phyloP scores from a whole-genome alignment of 92 coral and sea anemone species.

The Bergia sp. region DNA sequence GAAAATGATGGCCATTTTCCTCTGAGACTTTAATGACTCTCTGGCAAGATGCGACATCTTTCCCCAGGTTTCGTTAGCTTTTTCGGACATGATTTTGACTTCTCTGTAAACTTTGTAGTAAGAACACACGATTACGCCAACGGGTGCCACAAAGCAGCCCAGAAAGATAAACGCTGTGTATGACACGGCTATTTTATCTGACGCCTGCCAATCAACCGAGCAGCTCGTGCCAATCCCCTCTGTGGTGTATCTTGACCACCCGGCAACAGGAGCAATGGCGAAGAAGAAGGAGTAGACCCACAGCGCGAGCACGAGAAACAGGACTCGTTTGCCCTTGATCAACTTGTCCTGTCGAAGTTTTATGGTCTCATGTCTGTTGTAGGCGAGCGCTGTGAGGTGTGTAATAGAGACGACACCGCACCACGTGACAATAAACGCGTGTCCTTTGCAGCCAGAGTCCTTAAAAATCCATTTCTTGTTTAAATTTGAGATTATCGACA shows the following conservation, averaged over 20 bases:
- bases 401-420: constrained; percentile 63
- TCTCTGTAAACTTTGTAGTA: constrained; percentile 51
- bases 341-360: constrained; percentile 23
- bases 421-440: constrained; percentile 63
- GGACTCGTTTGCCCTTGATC: background rate
- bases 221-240: no score
- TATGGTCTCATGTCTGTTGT: constrained; percentile 56
- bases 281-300: background rate
- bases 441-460: constrained; percentile 47
- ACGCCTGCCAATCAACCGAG: no score
- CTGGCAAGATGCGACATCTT: constrained; percentile 48
- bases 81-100: constrained; percentile 49
- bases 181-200: constrained; percentile 64
- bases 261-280: constrained; percentile 54
- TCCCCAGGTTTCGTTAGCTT: constrained; percentile 66
- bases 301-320: no score
- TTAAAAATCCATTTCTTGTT: constrained; percentile 47
- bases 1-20: constrained; percentile 49
- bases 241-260: constrained; percentile 63
- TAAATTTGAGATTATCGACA: constrained; percentile 59
- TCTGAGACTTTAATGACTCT: constrained; percentile 46
- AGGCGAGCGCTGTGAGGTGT: constrained; percentile 60
- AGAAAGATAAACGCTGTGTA: constrained; percentile 51
- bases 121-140: constrained; percentile 44
- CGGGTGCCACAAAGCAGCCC: constrained; percentile 45